Evolutionary conservation across 2,113 vertebrate species (phyloP).

Genomic region (Limanda limanda): DNA sequence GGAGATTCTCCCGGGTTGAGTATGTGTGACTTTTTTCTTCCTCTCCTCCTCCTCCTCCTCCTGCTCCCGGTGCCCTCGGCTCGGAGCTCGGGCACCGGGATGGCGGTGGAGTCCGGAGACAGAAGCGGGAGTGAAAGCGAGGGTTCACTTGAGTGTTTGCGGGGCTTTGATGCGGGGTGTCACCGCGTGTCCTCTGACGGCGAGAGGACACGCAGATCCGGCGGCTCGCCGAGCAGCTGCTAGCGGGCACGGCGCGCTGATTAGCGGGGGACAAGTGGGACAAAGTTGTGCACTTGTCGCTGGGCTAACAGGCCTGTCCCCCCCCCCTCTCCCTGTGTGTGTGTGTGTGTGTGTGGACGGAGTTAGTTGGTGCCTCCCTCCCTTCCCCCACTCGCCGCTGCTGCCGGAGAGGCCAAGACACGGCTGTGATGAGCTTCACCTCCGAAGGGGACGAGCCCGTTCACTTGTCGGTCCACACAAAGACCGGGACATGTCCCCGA

Average conservation of each 20-base stretch:
- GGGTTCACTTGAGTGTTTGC: neutral
- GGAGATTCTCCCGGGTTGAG: slow-evolving; percentile 80
- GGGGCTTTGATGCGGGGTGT: slow-evolving; percentile 46
- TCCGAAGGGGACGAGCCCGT: slow-evolving; percentile 48
- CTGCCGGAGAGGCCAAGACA: slow-evolving; percentile 82
- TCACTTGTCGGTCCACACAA: neutral
- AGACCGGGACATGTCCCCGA: neutral
- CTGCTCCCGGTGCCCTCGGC: slow-evolving; percentile 6
- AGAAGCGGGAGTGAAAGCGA: slow-evolving; percentile 61
- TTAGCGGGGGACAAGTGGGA: slow-evolving; percentile 73
- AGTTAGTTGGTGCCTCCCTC: slow-evolving; percentile 82
- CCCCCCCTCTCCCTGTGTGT: slow-evolving; percentile 2
- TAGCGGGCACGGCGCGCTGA: slow-evolving; percentile 27
- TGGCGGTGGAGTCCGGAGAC: slow-evolving; percentile 78
- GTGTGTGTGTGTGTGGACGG: slow-evolving; percentile 30
- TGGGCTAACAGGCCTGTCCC: slow-evolving; percentile 77
- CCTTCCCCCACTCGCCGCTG: slow-evolving; percentile 82
- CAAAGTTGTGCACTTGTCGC: slow-evolving; percentile 86
- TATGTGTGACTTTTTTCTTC: slow-evolving; percentile 77
- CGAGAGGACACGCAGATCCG: neutral
- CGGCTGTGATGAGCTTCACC: slow-evolving; percentile 81
- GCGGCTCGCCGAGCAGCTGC: neutral
- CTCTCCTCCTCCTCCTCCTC: neutral
- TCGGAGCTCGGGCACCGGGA: slow-evolving; percentile 64
- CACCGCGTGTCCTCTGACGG: slow-evolving; percentile 50